Evolutionary conservation across 2,797 vertebrate genomes (phyloP).

Genomic region (Cirrhinus molitorella): DNA sequence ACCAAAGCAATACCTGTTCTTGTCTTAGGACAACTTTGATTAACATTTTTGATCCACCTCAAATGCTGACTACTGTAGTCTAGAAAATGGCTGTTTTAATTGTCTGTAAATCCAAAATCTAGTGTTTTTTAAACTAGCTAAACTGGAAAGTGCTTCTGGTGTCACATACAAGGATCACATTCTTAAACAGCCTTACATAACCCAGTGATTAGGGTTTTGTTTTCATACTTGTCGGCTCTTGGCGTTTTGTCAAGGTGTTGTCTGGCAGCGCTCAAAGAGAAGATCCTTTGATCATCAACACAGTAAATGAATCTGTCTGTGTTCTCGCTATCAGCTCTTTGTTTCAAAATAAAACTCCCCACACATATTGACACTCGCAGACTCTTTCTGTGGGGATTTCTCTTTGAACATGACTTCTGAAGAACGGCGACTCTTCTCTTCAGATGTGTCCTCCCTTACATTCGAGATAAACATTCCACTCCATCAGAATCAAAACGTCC

Average conservation of each 20-base stretch:
- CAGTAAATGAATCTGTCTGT: conserved; percentile 10
- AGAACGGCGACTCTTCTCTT: neutral
- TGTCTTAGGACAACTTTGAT: too few species aligned
- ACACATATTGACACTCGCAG: neutral
- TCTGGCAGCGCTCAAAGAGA: conserved; percentile 21
- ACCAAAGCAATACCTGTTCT: too few species aligned
- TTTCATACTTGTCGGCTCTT: neutral
- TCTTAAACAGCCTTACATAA: neutral
- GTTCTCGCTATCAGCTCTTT: conserved; percentile 7
- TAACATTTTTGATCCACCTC: too few species aligned
- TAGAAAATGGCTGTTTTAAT: too few species aligned
- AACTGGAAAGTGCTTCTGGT: neutral
- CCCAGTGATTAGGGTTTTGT: neutral
- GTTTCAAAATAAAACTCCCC: neutral
- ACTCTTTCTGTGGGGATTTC: conserved; percentile 7
- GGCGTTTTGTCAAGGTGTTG: conserved; percentile 13
- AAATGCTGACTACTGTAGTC: too few species aligned
- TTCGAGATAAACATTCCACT: conserved; percentile 2
- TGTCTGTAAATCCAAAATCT: neutral
- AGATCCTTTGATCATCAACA: conserved; percentile 24
- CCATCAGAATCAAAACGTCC: neutral
- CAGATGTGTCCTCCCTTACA: neutral
- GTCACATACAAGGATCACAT: neutral
- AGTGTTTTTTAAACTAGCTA: neutral
- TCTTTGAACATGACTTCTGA: conserved; percentile 30